Evolutionary conservation across 30 jellyfish, hydroid and myxozoan genomes (phyloP).

Genomic region (Chrysaora quinquecirrha): DNA sequence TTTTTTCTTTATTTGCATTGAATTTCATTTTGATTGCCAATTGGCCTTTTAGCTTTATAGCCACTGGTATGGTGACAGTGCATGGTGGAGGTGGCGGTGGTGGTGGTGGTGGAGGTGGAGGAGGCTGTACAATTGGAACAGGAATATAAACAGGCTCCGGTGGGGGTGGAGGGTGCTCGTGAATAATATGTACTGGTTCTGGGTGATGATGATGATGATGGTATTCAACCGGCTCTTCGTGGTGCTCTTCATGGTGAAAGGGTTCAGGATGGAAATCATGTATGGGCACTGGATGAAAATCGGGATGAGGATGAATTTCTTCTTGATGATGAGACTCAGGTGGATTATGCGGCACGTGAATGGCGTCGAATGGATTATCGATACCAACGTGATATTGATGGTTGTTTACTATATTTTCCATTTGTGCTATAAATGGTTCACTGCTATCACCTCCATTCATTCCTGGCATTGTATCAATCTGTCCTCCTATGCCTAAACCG

Average conservation of each 20-base stretch:
- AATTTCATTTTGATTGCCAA: constrained; percentile 92
- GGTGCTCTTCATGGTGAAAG: constrained; percentile 13
- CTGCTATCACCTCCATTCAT: constrained; percentile 43
- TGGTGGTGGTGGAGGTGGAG: constrained; percentile 94
- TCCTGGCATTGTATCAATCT: constrained; percentile 66
- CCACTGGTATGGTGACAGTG: constrained; percentile 95
- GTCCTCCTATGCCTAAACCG: constrained; percentile 61
- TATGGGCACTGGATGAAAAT: constrained; percentile 9
- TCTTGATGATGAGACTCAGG: constrained; percentile 41
- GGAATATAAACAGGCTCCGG: constrained; percentile 78
- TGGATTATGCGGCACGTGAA: constrained; percentile 56
- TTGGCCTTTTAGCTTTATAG: constrained; percentile 96
- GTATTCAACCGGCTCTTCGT: constrained; percentile 24
- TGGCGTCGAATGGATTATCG: constrained; percentile 68
- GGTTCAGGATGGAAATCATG: neutral
- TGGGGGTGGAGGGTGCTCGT: constrained; percentile 88
- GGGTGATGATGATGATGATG: constrained; percentile 80
- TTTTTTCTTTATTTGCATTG: constrained; percentile 90
- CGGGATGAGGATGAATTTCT: constrained; percentile 40
- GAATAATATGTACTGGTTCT: constrained; percentile 77
- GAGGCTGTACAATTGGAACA: constrained; percentile 63
- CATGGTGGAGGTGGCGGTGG: constrained; percentile 99
- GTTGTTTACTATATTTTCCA: constrained; percentile 60
- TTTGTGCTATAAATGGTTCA: constrained; percentile 46
- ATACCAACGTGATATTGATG: constrained; percentile 73